Evolutionary conservation across 2,797 vertebrate species (phyloP).

Genomic region (Tympanoctomys barrerae): DNA sequence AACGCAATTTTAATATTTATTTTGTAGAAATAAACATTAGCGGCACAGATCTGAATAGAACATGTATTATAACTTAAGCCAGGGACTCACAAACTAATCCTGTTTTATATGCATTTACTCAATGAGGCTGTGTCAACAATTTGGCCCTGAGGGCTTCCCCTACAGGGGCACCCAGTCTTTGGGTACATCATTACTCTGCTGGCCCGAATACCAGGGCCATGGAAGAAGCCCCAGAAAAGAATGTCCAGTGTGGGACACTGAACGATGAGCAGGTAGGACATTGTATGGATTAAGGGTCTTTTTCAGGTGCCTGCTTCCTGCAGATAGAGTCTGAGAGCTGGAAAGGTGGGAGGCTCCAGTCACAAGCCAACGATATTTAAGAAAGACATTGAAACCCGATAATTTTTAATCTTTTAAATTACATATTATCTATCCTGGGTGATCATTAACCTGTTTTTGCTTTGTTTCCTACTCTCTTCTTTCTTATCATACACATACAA

Average conservation of each 20-base stretch:
- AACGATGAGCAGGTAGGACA: neutral
- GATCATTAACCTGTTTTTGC: conserved; percentile 38
- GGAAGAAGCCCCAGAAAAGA: neutral
- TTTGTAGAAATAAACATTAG: conserved; percentile 85
- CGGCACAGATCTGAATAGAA: conserved; percentile 84
- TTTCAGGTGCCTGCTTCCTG: conserved; percentile 23
- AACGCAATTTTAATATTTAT: conserved; percentile 87
- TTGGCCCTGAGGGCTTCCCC: conserved; percentile 43
- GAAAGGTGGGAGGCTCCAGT: neutral
- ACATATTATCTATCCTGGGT: conserved; percentile 22
- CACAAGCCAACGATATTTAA: neutral
- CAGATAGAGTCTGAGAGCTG: neutral
- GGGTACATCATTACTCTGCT: neutral
- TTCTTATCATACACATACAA: neutral
- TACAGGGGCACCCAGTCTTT: neutral
- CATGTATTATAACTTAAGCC: conserved; percentile 85
- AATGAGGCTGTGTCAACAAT: conserved; percentile 54
- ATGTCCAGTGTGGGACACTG: neutral
- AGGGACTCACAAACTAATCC: conserved; percentile 83
- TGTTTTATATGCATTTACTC: conserved; percentile 83
- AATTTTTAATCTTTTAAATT: conserved; percentile 60
- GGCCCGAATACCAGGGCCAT: neutral
- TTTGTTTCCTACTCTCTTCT: conserved; percentile 9
- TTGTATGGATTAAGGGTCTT: neutral
- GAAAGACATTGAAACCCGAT: neutral